Percentiles rank a stretch among this genome's conserved stretches.
Evolutionary conservation across 2,888 invertebrate genomes (phyloP).

Genomic region (Gnatocerus cornutus): DNA sequence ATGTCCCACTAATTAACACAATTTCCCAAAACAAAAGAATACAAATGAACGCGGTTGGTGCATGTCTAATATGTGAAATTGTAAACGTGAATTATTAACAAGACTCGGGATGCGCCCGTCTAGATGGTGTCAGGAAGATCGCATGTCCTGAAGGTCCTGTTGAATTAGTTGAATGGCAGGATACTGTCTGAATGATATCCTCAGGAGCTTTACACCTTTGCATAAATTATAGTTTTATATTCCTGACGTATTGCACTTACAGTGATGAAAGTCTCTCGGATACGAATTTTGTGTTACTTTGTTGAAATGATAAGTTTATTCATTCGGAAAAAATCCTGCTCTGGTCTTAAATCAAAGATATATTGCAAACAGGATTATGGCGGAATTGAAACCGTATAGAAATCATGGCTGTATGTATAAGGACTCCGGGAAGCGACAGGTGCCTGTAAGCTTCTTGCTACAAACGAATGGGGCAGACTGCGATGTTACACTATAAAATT

Average conservation of each 20-base stretch:
- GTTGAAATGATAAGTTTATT: conserved; percentile 35
- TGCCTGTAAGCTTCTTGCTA: conserved; percentile 49
- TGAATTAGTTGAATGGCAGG: conserved; percentile 48
- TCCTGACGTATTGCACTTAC: conserved; percentile 39
- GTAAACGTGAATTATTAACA: conserved; percentile 37
- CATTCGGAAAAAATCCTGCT: conserved; percentile 33
- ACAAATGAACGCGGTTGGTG: conserved; percentile 7
- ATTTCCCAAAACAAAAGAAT: conserved; percentile 27
- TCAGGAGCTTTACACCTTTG: conserved; percentile 38
- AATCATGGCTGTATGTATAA: conserved; percentile 43
- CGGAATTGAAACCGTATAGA: conserved; percentile 46
- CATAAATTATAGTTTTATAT: conserved; percentile 48
- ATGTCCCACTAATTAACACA: conserved; percentile 16
- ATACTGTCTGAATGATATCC: conserved; percentile 45
- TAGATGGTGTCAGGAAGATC: conserved; percentile 46
- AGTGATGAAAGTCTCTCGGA: conserved; percentile 31
- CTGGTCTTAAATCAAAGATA: conserved; percentile 45
- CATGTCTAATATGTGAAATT: conserved; percentile 46
- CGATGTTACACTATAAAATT: not conserved
- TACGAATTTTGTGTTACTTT: conserved; percentile 23
- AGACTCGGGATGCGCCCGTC: conserved; percentile 33
- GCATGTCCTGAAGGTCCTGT: conserved; percentile 47
- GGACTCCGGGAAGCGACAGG: conserved; percentile 49
- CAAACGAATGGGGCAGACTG: conserved; percentile 19
- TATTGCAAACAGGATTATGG: conserved; percentile 49